Conservation (phyloP, 2,888 invertebrate species). For the Mongoloraphidia duomilia region DNA sequence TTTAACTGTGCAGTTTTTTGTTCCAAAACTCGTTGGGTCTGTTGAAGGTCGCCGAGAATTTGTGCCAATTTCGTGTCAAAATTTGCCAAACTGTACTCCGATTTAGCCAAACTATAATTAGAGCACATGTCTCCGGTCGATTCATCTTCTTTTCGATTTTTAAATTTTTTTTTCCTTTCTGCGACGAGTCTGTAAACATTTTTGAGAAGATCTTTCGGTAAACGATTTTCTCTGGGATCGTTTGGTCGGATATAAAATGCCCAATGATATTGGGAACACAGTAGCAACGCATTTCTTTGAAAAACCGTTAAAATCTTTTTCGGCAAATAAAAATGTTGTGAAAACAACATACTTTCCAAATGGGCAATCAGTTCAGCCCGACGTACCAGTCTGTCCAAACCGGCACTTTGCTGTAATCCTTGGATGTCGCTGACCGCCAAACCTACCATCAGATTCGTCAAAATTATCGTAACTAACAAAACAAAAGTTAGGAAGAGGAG, state of each 20-base stretch:
- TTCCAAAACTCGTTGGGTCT: too few relatives aligned
- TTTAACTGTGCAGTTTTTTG: too few relatives aligned
- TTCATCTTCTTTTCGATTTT: slow-evolving; percentile 32
- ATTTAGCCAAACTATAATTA: too few relatives aligned
- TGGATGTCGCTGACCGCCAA: slow-evolving; percentile 74
- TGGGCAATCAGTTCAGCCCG: slow-evolving; percentile 72
- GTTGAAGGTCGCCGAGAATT: too few relatives aligned
- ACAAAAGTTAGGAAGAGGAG: slow-evolving; percentile 64
- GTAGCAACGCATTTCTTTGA: slow-evolving; percentile 55
- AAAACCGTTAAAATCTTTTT: slow-evolving; percentile 46
- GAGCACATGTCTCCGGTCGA: too few relatives aligned
- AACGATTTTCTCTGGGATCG: slow-evolving; percentile 65
- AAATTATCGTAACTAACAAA: slow-evolving; percentile 62
- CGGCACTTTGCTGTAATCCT: slow-evolving; percentile 67
- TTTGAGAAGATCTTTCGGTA: slow-evolving; percentile 60
- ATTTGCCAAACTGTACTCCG: too few relatives aligned
- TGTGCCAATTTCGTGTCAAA: too few relatives aligned
- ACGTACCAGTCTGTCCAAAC: slow-evolving; percentile 62
- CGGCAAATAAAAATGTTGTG: slow-evolving; percentile 48
- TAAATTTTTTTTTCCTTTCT: slow-evolving; percentile 45
- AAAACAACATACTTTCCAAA: slow-evolving; percentile 70
- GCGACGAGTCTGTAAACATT: slow-evolving; percentile 61
- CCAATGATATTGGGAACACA: slow-evolving; percentile 59
- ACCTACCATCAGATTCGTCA: slow-evolving; percentile 72
- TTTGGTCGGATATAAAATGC: slow-evolving; percentile 65